Percentiles rank a stretch among this genome's conserved stretches.
Evolutionary conservation across 1,140 invertebrate genomes (phyloP).

Genomic region (Paralvinella palmiformis): DNA sequence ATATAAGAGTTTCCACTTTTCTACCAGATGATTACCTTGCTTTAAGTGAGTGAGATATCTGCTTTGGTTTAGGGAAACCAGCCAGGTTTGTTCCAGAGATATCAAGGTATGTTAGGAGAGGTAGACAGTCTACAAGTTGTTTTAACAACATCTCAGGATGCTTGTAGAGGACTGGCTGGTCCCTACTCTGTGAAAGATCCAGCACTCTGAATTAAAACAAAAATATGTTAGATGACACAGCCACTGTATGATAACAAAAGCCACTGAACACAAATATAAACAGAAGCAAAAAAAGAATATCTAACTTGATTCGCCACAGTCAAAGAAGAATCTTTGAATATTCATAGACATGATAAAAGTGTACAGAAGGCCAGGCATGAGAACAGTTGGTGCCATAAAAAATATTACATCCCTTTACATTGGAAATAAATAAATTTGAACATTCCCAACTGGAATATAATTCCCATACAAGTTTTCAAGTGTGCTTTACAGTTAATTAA

Average conservation of each 20-base stretch:
- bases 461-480: too few species aligned
- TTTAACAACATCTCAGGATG: slow-evolving; percentile 63
- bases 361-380: slow-evolving; percentile 3
- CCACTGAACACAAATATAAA: background rate
- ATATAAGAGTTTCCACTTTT: too few species aligned
- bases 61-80: slow-evolving; percentile 58
- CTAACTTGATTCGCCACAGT: background rate
- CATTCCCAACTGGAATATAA: too few species aligned
- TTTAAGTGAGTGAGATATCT: slow-evolving; percentile 21
- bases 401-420: too few species aligned
- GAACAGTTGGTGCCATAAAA: slow-evolving; percentile 12
- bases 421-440: too few species aligned
- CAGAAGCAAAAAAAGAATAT: background rate
- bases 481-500: too few species aligned
- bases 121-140: slow-evolving; percentile 65
- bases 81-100: slow-evolving; percentile 85
- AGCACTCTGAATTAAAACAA: slow-evolving; percentile 60
- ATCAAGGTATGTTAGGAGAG: slow-evolving; percentile 72
- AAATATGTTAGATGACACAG: background rate
- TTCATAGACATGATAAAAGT: background rate
- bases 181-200: slow-evolving; percentile 70
- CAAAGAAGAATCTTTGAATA: slow-evolving; percentile 1
- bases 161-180: slow-evolving; percentile 41
- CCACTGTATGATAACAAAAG: background rate
- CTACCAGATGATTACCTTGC: too few species aligned